Evolutionary conservation across 2,113 vertebrate species (phyloP).

Genomic region (Lamprotornis superbus): DNA sequence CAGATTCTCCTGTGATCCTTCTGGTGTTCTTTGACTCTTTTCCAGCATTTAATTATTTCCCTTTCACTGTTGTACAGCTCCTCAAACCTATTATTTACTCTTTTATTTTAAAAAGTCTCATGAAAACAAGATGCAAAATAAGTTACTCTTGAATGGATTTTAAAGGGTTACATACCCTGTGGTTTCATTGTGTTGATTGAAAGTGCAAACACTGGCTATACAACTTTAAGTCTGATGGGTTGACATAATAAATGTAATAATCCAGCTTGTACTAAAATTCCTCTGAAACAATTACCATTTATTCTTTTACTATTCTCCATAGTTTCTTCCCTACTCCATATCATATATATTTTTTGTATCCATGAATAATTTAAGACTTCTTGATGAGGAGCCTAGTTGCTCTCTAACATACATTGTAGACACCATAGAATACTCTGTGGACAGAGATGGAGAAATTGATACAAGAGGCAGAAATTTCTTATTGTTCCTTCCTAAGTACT

Average conservation of each 20-base stretch:
- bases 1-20: background rate
- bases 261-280: background rate
- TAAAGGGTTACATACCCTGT: accelerated
- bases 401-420: background rate
- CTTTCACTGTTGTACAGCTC: background rate
- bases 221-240: background rate
- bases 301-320: background rate
- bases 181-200: background rate
- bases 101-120: background rate
- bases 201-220: background rate
- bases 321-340: background rate
- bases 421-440: background rate
- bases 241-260: background rate
- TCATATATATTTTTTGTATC: background rate
- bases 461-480: background rate
- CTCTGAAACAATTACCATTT: background rate
- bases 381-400: background rate
- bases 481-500: background rate
- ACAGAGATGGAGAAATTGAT: background rate
- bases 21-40: background rate
- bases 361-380: background rate
- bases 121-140: background rate
- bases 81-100: background rate
- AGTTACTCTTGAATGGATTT: background rate
- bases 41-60: background rate